Base-by-base conservation (phyloP, 1,140 invertebrate genomes). In the Danaus plexippus region DNA sequence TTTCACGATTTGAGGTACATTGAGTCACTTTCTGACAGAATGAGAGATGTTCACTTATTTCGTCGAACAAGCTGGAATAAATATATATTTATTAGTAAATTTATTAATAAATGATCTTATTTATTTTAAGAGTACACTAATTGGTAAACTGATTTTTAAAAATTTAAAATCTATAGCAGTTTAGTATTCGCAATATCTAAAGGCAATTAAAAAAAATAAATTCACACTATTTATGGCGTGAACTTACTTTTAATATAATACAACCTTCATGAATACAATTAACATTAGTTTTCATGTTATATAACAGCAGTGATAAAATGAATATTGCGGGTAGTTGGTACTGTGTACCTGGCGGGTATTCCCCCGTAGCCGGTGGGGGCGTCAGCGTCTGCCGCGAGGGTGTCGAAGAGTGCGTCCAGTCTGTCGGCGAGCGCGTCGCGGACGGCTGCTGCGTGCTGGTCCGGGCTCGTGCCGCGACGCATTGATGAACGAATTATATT, bases 11-110 rank as follows among this genome's bases (percentile, higher is more conserved):
- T 43, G 91, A 88, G 49, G 89, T 90, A 72, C 89, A 90, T 64
- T 91, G 90, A 9, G 91, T 89, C 0, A 89, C 89, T 68, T 89
- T 90, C 67, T 92, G 90, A 63, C 91, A 91, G 71, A 91, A 92
- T 42, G 83, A 75, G 3, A 89, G 88, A 64, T 94, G 92, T 48
- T 92, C 90, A 64, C 90, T 91, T 43, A 93, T 80, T 56, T 95
- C 92, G 54, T 93, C 90, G 66, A 91, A 92, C 32, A 94, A 73
- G 55, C 87, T 88, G 77, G 58, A 87, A 67, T 11, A 49, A 51
- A 63, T 32, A 32, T 49, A 54, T 32, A 15, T 15, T 15, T 15
- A n/a, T n/a, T n/a, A n/a, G n/a, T n/a, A n/a, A n/a, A n/a, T n/a
- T n/a, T n/a, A n/a, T 22, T 44, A 47, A 51, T 2, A 2, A 22